phyloP scores from a whole-genome alignment of 2,113 vertebrate genomes.

The Protobothrops flavoviridis region DNA sequence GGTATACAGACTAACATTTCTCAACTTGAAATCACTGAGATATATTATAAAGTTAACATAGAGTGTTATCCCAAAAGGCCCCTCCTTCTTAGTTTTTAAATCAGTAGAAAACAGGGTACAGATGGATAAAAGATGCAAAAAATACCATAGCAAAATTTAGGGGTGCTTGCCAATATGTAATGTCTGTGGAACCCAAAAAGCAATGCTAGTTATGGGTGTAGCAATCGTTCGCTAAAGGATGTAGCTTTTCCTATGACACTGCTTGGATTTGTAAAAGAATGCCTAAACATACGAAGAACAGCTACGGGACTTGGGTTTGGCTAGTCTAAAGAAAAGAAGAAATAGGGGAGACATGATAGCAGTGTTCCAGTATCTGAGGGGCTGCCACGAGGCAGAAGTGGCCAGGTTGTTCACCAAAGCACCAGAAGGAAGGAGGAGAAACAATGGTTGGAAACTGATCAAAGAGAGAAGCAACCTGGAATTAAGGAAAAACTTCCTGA shows the following conservation, averaged over 20 bases:
- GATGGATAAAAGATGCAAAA: not conserved
- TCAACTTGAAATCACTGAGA: not conserved
- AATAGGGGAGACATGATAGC: no score
- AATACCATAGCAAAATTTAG: not conserved
- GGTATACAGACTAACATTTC: not conserved
- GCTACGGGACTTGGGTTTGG: no score
- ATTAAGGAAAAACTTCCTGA: no score
- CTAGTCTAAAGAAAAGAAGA: no score
- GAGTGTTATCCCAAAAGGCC: not conserved
- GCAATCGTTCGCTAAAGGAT: not conserved
- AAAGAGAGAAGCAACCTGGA: no score
- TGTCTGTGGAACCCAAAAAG: not conserved
- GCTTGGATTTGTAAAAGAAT: not conserved
- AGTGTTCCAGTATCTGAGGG: no score
- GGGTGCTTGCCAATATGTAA: not conserved
- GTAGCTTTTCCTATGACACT: not conserved
- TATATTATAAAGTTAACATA: not conserved
- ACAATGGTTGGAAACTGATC: no score
- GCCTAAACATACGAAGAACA: no score
- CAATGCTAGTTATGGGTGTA: not conserved
- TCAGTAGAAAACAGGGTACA: not conserved
- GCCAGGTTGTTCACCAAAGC: no score
- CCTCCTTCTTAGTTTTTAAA: not conserved
- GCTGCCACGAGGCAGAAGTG: no score
- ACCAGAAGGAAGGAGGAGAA: no score